Conservation (phyloP, 2,797 vertebrate species). For the Sparus aurata region DNA sequence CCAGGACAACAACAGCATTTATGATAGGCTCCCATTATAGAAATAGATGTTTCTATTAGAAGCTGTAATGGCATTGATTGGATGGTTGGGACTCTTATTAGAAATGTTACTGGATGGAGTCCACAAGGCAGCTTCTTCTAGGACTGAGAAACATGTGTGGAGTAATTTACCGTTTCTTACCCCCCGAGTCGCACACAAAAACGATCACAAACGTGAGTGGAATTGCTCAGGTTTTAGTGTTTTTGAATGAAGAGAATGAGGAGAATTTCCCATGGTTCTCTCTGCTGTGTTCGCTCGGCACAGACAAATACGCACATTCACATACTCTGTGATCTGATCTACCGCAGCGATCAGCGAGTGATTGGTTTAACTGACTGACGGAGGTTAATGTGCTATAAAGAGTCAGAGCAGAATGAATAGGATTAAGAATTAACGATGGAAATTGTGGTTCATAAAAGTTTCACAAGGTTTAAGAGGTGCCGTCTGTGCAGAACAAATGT, state of each 20-base stretch:
- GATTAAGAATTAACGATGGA: constrained; percentile 14
- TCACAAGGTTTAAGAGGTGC: constrained; percentile 14
- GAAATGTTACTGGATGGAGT: constrained; percentile 45
- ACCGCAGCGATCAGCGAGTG: constrained; percentile 1
- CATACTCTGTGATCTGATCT: constrained; percentile 2
- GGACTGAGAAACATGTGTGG: constrained; percentile 29
- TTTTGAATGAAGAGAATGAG: constrained; percentile 45
- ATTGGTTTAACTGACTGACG: constrained; percentile 3
- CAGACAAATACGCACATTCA: neutral
- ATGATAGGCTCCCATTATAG: constrained; percentile 31
- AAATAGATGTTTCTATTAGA: constrained; percentile 54
- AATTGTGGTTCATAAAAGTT: constrained; percentile 25
- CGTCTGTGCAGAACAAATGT: constrained; percentile 20
- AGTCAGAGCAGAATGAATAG: constrained; percentile 15
- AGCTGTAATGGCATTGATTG: constrained; percentile 52
- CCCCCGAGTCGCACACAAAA: neutral
- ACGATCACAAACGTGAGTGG: neutral
- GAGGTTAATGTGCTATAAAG: constrained; percentile 9
- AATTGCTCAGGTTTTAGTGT: neutral
- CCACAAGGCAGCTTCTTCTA: constrained; percentile 35
- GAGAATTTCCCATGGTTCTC: constrained; percentile 7
- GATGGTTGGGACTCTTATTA: constrained; percentile 52
- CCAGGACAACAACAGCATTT: constrained; percentile 30
- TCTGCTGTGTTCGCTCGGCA: constrained; percentile 7
- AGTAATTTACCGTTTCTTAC: neutral